These are phyloP conservation scores for Gymnocephalus cernua DNA, from an alignment of 2,113 vertebrate species.

Conservation along the genomic window DNA sequence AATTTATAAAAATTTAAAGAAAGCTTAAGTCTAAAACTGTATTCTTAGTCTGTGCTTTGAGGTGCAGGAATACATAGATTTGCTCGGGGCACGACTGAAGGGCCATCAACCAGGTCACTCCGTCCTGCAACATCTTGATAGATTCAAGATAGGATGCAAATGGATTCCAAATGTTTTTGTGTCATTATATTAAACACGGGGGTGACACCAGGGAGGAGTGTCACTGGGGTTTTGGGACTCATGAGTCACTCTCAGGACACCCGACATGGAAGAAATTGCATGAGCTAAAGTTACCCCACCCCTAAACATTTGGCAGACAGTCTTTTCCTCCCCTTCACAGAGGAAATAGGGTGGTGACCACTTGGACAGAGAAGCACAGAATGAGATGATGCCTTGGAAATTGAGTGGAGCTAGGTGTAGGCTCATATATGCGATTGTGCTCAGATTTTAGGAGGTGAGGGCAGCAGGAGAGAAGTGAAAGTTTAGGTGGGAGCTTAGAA, in stretches of 20 bases:
- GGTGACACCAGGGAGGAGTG: constrained; percentile 52
- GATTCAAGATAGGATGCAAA: constrained; percentile 22
- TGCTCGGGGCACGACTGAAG: not conserved
- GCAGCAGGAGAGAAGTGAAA: constrained; percentile 30
- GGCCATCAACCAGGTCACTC: constrained; percentile 1
- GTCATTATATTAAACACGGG: constrained; percentile 21
- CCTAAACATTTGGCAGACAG: constrained; percentile 60
- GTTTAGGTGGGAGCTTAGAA: constrained; percentile 51
- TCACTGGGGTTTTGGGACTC: constrained; percentile 64
- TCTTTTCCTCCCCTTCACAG: constrained; percentile 53
- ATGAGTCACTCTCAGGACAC: constrained; percentile 73
- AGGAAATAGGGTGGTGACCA: constrained; percentile 65
- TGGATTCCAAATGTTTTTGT: constrained; percentile 28
- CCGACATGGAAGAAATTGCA: constrained; percentile 17
- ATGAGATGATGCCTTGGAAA: constrained; percentile 45
- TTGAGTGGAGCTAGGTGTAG: constrained; percentile 26
- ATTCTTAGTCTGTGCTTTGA: not conserved
- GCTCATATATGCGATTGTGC: constrained; percentile 4
- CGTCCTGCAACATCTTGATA: not conserved
- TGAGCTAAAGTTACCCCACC: constrained; percentile 60
- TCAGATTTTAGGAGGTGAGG: constrained; percentile 29
- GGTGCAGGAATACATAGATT: not conserved
- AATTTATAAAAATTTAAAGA: not conserved
- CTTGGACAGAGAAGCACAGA: constrained; percentile 32
- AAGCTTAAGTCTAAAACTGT: not conserved